These are phyloP conservation scores for Pammene aurita DNA, from an alignment of 2,888 invertebrate species.

Conservation along the genomic window DNA sequence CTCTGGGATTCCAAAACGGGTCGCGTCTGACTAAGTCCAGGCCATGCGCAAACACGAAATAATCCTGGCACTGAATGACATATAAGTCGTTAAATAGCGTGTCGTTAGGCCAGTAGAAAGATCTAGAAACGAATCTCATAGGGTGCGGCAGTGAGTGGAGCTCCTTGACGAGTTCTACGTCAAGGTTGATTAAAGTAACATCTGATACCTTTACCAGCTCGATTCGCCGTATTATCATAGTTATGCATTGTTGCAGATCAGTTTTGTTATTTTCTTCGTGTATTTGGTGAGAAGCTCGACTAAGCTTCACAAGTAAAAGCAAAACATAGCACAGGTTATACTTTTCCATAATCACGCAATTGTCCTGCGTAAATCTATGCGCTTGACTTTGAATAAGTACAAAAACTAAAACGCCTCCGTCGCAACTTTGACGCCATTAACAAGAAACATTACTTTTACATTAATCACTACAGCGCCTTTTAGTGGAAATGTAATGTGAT, in stretches of 20 bases:
- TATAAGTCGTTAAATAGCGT: constrained; percentile 47
- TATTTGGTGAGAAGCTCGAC: neutral
- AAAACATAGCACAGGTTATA: neutral
- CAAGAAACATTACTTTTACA: neutral
- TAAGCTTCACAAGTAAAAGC: neutral
- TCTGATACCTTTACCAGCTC: constrained; percentile 38
- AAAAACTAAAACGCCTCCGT: neutral
- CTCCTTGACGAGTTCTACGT: constrained; percentile 43
- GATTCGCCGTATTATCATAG: neutral
- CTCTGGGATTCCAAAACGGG: constrained; percentile 46
- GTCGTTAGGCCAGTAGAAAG: constrained; percentile 45
- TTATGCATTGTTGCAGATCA: constrained; percentile 13
- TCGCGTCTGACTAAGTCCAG: constrained; percentile 45
- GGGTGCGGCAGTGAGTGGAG: constrained; percentile 45
- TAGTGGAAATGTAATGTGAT: neutral
- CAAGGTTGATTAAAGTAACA: constrained; percentile 49
- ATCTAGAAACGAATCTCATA: constrained; percentile 49
- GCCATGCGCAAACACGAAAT: constrained; percentile 46
- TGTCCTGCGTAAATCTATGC: neutral
- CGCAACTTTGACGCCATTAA: neutral
- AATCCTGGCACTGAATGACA: constrained; percentile 48
- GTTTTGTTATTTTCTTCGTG: neutral
- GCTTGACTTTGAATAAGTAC: too few species aligned
- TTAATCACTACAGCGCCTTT: neutral
- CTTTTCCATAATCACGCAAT: neutral